A percentile compares a stretch with the other conserved stretches of the same genome.
These are phyloP conservation scores for Dasypolia templi DNA, from an alignment of 2,888 invertebrate genomes.

Conservation along the genomic window DNA sequence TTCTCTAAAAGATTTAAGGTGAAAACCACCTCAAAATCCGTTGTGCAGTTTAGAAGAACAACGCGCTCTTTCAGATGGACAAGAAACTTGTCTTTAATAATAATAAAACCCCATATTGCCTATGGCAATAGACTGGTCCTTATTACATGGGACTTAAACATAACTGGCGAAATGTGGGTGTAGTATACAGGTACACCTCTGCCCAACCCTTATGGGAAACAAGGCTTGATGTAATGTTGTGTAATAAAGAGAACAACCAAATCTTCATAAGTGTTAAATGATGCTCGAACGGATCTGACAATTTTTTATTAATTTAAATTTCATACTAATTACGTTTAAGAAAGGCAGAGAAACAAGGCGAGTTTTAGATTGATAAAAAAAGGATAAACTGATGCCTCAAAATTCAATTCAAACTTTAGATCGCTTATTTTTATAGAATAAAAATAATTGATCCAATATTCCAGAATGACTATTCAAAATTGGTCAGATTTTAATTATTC, in stretches of 20 bases:
- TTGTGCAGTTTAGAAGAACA: too few species aligned
- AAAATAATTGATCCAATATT: background rate
- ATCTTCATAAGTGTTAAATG: slow-evolving; percentile 43
- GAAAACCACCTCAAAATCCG: too few species aligned
- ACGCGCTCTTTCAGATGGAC: too few species aligned
- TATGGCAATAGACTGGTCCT: too few species aligned
- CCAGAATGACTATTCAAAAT: slow-evolving; percentile 15
- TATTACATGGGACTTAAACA: too few species aligned
- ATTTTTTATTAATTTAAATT: slow-evolving; percentile 18
- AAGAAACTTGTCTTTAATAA: too few species aligned
- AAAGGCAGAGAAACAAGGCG: slow-evolving; percentile 30
- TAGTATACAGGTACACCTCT: too few species aligned
- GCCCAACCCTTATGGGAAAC: too few species aligned
- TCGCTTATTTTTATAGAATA: background rate
- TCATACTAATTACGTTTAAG: slow-evolving; percentile 41
- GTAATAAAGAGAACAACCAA: slow-evolving; percentile 13
- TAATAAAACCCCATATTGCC: too few species aligned
- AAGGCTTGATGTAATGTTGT: too few species aligned
- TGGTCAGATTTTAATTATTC: slow-evolving; percentile 28
- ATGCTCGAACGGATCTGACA: slow-evolving; percentile 20
- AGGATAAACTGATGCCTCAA: background rate
- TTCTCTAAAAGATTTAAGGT: too few species aligned
- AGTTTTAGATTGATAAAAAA: background rate
- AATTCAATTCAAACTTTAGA: background rate
- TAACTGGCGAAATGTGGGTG: too few species aligned